Evolutionary conservation across 2,797 vertebrate species (phyloP).

Genomic region (Nasua narica): DNA sequence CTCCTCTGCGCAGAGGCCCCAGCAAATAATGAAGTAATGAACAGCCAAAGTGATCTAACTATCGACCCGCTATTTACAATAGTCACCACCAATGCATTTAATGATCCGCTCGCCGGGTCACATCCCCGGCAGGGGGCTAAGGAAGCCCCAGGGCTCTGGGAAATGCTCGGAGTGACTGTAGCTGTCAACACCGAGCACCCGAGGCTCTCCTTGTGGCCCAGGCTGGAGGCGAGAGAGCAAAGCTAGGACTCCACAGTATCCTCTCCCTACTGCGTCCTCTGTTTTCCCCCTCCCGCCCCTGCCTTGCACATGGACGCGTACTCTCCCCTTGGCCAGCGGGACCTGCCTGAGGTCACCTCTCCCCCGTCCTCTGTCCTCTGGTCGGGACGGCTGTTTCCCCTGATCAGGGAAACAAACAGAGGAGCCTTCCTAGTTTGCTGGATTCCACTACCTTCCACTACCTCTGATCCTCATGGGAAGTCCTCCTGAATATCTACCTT

Average conservation of each 20-base stretch:
- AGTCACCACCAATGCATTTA: constrained; percentile 74
- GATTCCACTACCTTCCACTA: background rate
- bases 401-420: background rate
- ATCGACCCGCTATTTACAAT: constrained; percentile 89
- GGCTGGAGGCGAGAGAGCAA: background rate
- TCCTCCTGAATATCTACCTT: background rate
- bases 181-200: background rate
- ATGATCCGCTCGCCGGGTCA: constrained; percentile 74
- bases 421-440: background rate
- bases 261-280: too few species aligned
- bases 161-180: constrained; percentile 64
- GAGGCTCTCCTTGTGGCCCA: background rate
- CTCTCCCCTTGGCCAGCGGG: background rate
- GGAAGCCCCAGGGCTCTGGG: constrained; percentile 78
- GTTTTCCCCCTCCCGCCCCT: accelerated
- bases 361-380: background rate
- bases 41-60: constrained; percentile 88
- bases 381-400: background rate
- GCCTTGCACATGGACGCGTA: background rate
- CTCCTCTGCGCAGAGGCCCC: constrained; percentile 77
- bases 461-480: background rate
- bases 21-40: constrained; percentile 89
- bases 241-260: accelerated
- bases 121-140: constrained; percentile 84
- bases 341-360: background rate